Base-by-base conservation (phyloP, 2,113 vertebrate species). In the Origma solitaria region DNA sequence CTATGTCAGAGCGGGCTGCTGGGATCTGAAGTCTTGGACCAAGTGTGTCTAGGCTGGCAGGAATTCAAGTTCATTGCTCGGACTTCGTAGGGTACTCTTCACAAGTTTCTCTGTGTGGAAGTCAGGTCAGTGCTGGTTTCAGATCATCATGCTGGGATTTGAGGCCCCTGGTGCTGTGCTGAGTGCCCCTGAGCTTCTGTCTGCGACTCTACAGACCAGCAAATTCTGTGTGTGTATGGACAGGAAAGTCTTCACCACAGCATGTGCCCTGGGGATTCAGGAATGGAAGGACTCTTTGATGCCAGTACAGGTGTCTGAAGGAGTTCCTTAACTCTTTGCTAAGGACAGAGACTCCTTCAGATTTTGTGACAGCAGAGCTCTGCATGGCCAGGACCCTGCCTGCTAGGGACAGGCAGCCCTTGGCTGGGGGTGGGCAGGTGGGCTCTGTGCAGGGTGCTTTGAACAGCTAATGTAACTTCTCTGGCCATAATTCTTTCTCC, bases 401-500 rank as follows among this genome's bases (percentile, higher is more conserved):
- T 40, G 38, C 38, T 40, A 40, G 64, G 86, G 61, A 22, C 40
- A 33, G 38, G 22, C 8, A 24, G 31, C 65, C n/a, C 56, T 54
- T 0, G 4, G 57, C 78, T 1, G 4, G 50, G 28, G n/a, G 57
- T 2, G 22, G 80, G 64, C 35, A 27, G 58, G 69, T 56, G 61
- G 66, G 62, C 70, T 64, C 66, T 82, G 50, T 23, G 7, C 37
- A n/a, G 89, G 70, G 23, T 1, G 21, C 64, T 82, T 72, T 53
- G 84, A 79, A 44, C 81, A 70, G 68, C 64, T 65, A 38, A 44
- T 18, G 50, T 10, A 27, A 81, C 73, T 95, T 95, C 5, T 16
- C 50, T 54, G 50, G 20, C 71, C 35, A 18, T 84, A 72, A n/a
- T 72, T 96, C 94, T 90, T 90, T 94, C 81, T 87, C 73, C 51